Base-by-base conservation (phyloP, 2,113 vertebrate genomes). In the Amazona guildingii region DNA sequence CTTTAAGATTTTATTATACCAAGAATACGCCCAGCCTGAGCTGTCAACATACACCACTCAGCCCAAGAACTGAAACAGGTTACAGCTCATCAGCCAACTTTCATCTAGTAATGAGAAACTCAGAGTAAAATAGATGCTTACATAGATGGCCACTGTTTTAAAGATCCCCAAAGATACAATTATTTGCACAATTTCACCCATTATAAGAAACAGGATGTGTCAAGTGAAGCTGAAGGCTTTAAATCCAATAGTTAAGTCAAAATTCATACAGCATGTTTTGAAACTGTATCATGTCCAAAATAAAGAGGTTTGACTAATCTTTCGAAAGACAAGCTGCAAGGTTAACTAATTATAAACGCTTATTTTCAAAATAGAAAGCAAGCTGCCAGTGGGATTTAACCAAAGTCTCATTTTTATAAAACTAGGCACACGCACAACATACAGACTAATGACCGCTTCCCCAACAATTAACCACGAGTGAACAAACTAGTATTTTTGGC, bases 401-500 rank as follows among this genome's bases (percentile, higher is more conserved):
- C 35, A 4, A 35, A 82, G 18, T 37, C 48, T 84, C 69, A 20
- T 28, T 92, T 94, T 82, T 79, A 35, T 82, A 79, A 84, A 24
- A 46, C 2, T 27, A 35, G 87, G 74, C 78, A 85, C 54, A 73
- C 0, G 0, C 19, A 94, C 67, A 86, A 52, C n/a, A 49, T 27
- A 59, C 43, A 64, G 70, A 78, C 69, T 54, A 91, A 49, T 37
- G 64, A 85, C 74, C 12, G 1, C 57, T 87, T 87, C 83, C 86
- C 75, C 43, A 75, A 11, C 86, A 96, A 92, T 95, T 75, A 95
- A 87, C 89, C 62, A n/a, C 0, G 19, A 91, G 77, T 5, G 57
- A 85, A 91, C 62, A 92, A 89, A 91, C 29, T 28, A 57, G 6
- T 70, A 51, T 61, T 91, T 88, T 74, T 95, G 94, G 87, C 84